These are phyloP conservation scores for Drosophila lacicola DNA, from an alignment of 2,888 invertebrate genomes.

Conservation along the genomic window DNA sequence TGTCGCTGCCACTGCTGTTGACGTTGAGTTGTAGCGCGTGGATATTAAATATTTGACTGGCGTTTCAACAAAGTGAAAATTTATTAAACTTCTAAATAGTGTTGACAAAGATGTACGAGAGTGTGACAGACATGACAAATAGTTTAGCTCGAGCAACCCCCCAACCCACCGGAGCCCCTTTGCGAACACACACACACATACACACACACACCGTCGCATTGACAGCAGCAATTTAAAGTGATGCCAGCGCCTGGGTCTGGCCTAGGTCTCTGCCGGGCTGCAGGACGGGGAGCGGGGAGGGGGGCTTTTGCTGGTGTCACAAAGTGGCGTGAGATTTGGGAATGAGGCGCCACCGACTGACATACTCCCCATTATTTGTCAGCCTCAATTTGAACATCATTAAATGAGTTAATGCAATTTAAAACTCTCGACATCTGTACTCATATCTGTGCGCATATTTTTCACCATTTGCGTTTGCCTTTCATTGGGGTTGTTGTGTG, in stretches of 20 bases:
- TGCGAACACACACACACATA: conserved; percentile 20
- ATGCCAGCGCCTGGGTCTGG: conserved; percentile 40
- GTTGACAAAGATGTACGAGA: conserved; percentile 83
- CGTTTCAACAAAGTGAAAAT: conserved; percentile 70
- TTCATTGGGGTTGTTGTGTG: conserved; percentile 15
- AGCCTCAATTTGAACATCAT: conserved; percentile 73
- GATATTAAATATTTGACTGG: conserved; percentile 63
- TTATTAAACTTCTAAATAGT: conserved; percentile 79
- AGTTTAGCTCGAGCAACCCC: conserved; percentile 46
- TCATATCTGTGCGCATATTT: conserved; percentile 49
- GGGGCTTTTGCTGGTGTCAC: conserved; percentile 48
- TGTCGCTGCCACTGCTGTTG: conserved; percentile 21
- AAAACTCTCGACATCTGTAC: conserved; percentile 70
- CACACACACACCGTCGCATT: conserved; percentile 44
- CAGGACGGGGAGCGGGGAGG: neutral
- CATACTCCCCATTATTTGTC: conserved; percentile 55
- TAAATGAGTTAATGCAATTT: conserved; percentile 77
- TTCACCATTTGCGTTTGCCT: conserved; percentile 30
- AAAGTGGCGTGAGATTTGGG: conserved; percentile 64
- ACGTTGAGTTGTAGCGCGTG: conserved; percentile 45
- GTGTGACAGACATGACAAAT: conserved; percentile 78
- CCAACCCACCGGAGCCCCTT: conserved; percentile 12
- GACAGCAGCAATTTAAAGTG: conserved; percentile 77
- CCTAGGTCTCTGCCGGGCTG: conserved; percentile 12
- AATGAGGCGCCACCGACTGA: conserved; percentile 35